Evolutionary conservation across 2,888 invertebrate genomes (phyloP).

Genomic region (Drosophila macrothrix): DNA sequence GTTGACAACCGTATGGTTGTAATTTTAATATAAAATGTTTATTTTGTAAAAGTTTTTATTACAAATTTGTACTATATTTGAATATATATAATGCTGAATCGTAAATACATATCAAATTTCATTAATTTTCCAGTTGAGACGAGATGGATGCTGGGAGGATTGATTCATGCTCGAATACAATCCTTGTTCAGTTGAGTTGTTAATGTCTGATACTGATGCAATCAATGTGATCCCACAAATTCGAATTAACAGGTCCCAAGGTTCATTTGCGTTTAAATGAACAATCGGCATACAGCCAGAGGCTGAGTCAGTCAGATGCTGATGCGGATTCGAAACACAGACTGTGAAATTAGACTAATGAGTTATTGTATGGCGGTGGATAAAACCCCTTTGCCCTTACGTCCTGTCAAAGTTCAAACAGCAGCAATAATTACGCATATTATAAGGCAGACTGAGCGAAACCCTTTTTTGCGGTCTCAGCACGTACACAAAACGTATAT

Average conservation of each 20-base stretch:
- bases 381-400: constrained; percentile 25
- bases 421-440: constrained; percentile 75
- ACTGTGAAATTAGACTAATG: constrained; percentile 63
- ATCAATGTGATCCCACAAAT: constrained; percentile 48
- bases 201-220: constrained; percentile 26
- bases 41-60: no score
- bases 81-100: neutral
- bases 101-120: neutral
- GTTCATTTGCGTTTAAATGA: constrained; percentile 78
- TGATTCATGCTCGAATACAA: neutral
- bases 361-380: constrained; percentile 65
- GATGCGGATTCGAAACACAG: constrained; percentile 4
- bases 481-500: constrained; percentile 32
- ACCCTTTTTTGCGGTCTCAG: constrained; percentile 32
- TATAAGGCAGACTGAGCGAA: constrained; percentile 26
- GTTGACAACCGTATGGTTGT: no score
- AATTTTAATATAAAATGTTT: no score
- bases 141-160: neutral
- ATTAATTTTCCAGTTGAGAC: neutral
- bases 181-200: neutral
- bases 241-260: constrained; percentile 58
- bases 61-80: neutral
- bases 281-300: constrained; percentile 29
- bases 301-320: constrained; percentile 1
- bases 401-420: constrained; percentile 70